Evolutionary conservation across 1,140 invertebrate genomes (phyloP), one percentile per base, ranked within the genome.

Genomic region (Callitettix versicolor): DNA sequence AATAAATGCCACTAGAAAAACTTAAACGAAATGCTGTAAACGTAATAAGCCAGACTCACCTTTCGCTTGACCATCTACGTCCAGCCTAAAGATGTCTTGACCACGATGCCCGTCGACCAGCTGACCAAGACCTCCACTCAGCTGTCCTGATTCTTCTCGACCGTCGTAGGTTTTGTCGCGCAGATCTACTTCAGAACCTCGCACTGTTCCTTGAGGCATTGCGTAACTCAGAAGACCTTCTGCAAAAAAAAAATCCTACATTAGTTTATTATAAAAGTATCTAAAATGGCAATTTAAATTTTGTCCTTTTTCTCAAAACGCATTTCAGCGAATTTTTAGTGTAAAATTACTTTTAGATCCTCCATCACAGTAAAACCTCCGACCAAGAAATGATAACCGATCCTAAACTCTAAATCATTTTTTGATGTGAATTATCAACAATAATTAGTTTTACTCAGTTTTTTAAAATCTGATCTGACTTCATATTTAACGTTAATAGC

Each of bases 31-130:
- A n/a, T n/a, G n/a, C n/a, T n/a, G n/a, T n/a, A n/a, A n/a, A n/a
- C n/a, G n/a, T n/a, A n/a, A n/a, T n/a, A n/a, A n/a, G n/a, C n/a
- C n/a, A 20, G 21, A 58, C 69, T 74, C 69, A 85, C 83, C 82
- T 79, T 82, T 84, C 36, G 82, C 83, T 58, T 79, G 73, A 53
- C 79, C 81, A 60, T 74, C 74, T 53, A 75, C 65, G 68, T 86
- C 84, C n/a, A 78, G 69, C 60, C 82, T 78, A 71, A 91, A 92
- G 75, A 91, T 87, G 62, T 88, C 85, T 43, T 79, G 73, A 41
- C 90, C 89, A 58, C 75, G 76, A 59, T 80, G 78, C 9, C 92
- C 91, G 68, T 98, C 94, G n/a, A 85, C 84, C 42, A 98, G 76
- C 69, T 95, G 88, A 20, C 95, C 95, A 6, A 98, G 70, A 1